phyloP scores from a whole-genome alignment of 2,888 invertebrate genomes.

The Caenorhabditis imperialis region DNA sequence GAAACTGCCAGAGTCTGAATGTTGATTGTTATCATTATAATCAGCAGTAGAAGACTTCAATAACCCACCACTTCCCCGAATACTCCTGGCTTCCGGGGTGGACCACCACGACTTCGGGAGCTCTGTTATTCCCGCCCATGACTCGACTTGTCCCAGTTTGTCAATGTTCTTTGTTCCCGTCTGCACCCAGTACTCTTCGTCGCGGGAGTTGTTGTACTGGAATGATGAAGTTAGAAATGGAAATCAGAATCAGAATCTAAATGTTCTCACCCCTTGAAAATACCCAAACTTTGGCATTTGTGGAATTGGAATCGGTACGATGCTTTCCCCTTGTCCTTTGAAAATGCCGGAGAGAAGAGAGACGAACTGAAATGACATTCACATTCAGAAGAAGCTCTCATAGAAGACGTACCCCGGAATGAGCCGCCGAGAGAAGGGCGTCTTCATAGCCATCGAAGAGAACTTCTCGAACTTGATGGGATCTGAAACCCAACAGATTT shows the following conservation, averaged over 20 bases:
- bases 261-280: constrained; percentile 64
- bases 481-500: constrained; percentile 46
- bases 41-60: no score
- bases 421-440: constrained; percentile 67
- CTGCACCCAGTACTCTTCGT: constrained; percentile 70
- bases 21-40: not conserved
- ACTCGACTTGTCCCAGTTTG: constrained; percentile 62
- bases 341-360: constrained; percentile 46
- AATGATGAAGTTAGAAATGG: constrained; percentile 17
- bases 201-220: constrained; percentile 74
- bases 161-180: constrained; percentile 70
- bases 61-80: constrained; percentile 69
- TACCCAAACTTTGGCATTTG: constrained; percentile 69
- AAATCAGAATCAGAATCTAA: not conserved
- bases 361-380: constrained; percentile 47
- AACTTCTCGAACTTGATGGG: constrained; percentile 67
- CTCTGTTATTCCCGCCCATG: constrained; percentile 62
- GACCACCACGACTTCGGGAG: constrained; percentile 72
- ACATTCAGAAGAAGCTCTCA: no score
- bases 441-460: constrained; percentile 74
- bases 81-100: constrained; percentile 58
- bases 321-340: constrained; percentile 55
- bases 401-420: constrained; percentile 51
- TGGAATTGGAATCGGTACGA: constrained; percentile 73
- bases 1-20: constrained; percentile 69